These are phyloP conservation scores for Ophioninae sp. DNA, from an alignment of 2,888 invertebrate genomes.

Conservation along the genomic window DNA sequence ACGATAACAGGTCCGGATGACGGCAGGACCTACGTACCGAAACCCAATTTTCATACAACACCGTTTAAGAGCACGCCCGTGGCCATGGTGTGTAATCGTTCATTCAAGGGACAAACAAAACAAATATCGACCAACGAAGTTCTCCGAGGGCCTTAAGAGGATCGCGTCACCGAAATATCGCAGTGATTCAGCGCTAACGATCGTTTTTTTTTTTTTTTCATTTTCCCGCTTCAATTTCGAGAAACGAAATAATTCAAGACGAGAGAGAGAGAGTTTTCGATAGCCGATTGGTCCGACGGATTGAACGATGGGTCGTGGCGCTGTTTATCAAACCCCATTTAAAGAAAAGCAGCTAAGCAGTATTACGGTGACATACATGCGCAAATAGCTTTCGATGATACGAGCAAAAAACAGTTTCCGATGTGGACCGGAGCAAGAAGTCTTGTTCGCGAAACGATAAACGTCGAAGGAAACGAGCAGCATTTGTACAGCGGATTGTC, in stretches of 20 bases:
- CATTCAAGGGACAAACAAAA: constrained; percentile 8
- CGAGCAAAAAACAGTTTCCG: constrained; percentile 1
- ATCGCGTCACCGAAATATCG: not conserved
- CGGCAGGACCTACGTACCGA: constrained; percentile 79
- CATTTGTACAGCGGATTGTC: constrained; percentile 45
- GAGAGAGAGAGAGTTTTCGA: constrained; percentile 1
- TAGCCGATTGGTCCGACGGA: not conserved
- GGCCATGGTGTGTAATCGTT: constrained; percentile 46
- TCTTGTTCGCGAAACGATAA: constrained; percentile 10
- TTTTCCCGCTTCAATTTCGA: not conserved
- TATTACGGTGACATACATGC: constrained; percentile 58
- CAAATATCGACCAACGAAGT: constrained; percentile 11
- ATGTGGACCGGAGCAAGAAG: not conserved
- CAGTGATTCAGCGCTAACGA: not conserved
- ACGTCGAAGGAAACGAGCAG: not conserved
- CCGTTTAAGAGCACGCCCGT: constrained; percentile 63
- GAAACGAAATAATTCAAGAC: not conserved
- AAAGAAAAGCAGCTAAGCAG: constrained; percentile 44
- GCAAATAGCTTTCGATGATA: constrained; percentile 29
- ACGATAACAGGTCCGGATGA: constrained; percentile 83
- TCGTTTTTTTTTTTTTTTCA: not conserved
- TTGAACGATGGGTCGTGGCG: not conserved
- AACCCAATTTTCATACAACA: constrained; percentile 74
- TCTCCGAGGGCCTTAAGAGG: not conserved
- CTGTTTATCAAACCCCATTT: constrained; percentile 11